A percentile compares a stretch with the other conserved stretches of the same genome.
phyloP scores from a whole-genome alignment of 2,113 vertebrate species.

The Orientallactaga bullata region DNA sequence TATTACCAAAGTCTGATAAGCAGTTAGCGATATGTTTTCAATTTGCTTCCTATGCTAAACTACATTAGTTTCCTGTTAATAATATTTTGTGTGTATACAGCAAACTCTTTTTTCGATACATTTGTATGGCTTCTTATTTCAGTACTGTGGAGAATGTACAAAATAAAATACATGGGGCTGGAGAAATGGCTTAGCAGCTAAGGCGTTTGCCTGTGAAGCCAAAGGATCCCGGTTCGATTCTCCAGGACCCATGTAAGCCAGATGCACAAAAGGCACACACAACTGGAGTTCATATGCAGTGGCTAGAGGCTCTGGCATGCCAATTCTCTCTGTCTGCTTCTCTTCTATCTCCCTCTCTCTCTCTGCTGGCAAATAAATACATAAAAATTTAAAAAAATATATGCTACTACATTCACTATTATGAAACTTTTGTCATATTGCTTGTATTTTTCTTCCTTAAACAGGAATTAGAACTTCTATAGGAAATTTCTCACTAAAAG shows the following conservation, averaged over 20 bases:
- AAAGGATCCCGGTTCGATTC: no score
- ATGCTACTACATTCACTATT: conserved; percentile 23
- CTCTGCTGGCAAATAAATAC: no score
- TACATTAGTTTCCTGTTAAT: conserved; percentile 10
- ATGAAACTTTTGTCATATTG: conserved; percentile 38
- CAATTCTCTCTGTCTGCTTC: no score
- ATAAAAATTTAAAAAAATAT: no score
- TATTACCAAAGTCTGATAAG: neutral
- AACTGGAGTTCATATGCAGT: no score
- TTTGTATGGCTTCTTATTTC: conserved; percentile 34
- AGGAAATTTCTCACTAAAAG: conserved; percentile 92
- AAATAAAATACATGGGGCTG: conserved; percentile 16
- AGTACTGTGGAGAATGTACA: neutral
- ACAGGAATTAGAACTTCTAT: conserved; percentile 92
- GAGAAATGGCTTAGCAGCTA: no score
- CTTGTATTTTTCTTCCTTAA: conserved; percentile 66
- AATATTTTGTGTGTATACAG: neutral
- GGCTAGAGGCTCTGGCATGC: no score
- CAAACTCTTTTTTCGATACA: conserved; percentile 32
- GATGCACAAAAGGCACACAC: no score
- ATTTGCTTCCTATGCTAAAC: neutral
- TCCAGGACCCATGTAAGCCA: no score
- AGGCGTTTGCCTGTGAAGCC: no score
- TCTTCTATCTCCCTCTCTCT: no score
- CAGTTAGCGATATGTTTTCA: neutral